Conservation (phyloP, 2,797 vertebrate genomes). For the Brachyalestes nurse region DNA sequence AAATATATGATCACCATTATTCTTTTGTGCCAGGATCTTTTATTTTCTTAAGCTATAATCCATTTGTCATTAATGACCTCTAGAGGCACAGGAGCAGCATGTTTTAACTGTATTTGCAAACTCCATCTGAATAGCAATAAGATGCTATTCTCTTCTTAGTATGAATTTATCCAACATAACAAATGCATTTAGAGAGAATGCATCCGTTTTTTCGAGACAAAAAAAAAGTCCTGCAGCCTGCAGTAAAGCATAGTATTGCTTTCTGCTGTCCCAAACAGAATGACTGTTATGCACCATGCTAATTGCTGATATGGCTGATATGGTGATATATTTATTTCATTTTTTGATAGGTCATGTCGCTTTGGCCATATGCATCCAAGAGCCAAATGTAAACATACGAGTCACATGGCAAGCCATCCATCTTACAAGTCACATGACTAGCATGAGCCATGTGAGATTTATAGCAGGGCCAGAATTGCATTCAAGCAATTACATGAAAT, state of each 20-base stretch:
- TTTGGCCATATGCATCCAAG: not conserved
- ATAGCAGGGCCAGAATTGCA: not conserved
- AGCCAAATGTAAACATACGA: constrained; percentile 44
- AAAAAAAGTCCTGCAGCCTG: not conserved
- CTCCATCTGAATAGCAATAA: not conserved
- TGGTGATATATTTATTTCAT: not conserved
- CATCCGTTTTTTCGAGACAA: not conserved
- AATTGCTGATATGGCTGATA: not conserved
- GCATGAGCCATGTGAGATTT: constrained; percentile 17
- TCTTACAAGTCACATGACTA: constrained; percentile 34
- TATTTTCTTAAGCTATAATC: constrained; percentile 62
- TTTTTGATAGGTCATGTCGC: not conserved
- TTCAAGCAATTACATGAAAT: not conserved
- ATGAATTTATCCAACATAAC: not conserved
- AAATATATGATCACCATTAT: constrained; percentile 64
- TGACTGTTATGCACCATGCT: not conserved
- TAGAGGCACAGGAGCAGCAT: constrained; percentile 1
- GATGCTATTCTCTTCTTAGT: not conserved
- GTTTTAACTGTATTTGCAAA: constrained; percentile 8
- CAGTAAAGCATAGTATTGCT: not conserved
- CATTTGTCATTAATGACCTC: constrained; percentile 47
- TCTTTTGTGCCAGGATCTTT: constrained; percentile 62
- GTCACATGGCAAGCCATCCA: constrained; percentile 35
- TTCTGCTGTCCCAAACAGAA: not conserved
- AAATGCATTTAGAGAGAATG: too few relatives aligned